Evolutionary conservation across 92 coral and sea anemone genomes (phyloP).

Genomic region (Porites lobata): DNA sequence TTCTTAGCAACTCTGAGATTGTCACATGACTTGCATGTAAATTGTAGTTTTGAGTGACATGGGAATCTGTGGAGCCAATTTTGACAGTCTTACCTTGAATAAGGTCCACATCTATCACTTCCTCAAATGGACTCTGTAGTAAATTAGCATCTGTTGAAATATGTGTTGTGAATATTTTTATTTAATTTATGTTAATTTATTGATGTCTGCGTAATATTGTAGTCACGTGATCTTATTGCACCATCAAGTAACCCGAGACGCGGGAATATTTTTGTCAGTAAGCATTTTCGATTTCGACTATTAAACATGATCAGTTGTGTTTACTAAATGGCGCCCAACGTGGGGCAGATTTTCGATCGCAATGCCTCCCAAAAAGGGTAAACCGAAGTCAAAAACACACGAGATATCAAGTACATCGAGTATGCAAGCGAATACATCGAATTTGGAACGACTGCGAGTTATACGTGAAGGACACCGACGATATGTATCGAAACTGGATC

Average conservation of each 20-base stretch:
- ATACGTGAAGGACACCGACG: conserved; percentile 14
- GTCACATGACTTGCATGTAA: too few species aligned
- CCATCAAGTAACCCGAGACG: background rate
- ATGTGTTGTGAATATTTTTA: background rate
- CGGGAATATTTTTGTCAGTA: background rate
- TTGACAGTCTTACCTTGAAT: too few species aligned
- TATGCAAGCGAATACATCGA: background rate
- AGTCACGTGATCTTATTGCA: background rate
- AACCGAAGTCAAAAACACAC: background rate
- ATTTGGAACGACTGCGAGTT: conserved; percentile 7
- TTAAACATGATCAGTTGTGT: too few species aligned
- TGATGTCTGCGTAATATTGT: background rate
- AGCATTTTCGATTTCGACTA: too few species aligned
- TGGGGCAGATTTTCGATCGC: conserved; percentile 1
- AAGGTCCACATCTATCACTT: too few species aligned
- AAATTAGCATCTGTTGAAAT: too few species aligned
- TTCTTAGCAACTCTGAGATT: too few species aligned
- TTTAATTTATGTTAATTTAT: background rate
- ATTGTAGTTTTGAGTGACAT: too few species aligned
- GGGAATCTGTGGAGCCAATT: too few species aligned
- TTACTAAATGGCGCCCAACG: conserved; percentile 25
- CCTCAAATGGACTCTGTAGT: too few species aligned
- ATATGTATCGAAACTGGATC: conserved; percentile 7
- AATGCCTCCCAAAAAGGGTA: background rate
- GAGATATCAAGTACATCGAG: background rate